These are phyloP conservation scores for Rhynchotus rufescens DNA, from an alignment of 2,797 vertebrate species.

Conservation along the genomic window DNA sequence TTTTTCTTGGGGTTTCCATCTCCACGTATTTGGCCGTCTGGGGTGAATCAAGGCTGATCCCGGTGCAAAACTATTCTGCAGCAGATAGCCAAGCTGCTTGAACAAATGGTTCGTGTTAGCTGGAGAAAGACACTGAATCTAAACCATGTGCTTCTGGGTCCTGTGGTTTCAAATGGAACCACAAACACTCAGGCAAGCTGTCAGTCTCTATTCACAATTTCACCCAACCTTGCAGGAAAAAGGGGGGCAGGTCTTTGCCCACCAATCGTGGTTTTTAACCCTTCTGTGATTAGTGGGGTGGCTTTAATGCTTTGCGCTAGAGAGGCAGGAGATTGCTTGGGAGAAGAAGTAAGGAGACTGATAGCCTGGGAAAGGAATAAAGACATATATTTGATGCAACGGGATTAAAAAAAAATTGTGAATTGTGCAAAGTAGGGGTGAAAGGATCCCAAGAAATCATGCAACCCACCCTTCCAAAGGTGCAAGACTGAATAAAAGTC, in stretches of 20 bases:
- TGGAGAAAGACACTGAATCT: conserved; percentile 74
- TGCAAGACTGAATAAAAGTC: background rate
- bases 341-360: background rate
- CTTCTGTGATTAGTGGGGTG: conserved; percentile 15
- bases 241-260: conserved; percentile 26
- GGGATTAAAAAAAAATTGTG: conserved; percentile 1
- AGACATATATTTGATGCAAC: background rate
- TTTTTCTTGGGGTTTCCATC: conserved; percentile 54
- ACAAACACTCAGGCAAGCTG: conserved; percentile 74
- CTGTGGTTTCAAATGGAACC: conserved; percentile 80
- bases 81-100: conserved; percentile 75
- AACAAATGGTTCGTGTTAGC: conserved; percentile 80
- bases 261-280: conserved; percentile 59
- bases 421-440: fast-evolving
- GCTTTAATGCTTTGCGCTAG: background rate
- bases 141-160: conserved; percentile 80
- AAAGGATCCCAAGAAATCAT: background rate
- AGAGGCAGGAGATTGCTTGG: fast-evolving
- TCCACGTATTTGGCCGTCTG: conserved; percentile 64
- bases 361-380: background rate
- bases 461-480: background rate
- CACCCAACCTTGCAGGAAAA: conserved; percentile 48
- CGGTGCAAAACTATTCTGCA: conserved; percentile 67
- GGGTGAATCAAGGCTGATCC: conserved; percentile 70
- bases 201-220: conserved; percentile 75